phyloP scores from a whole-genome alignment of 2,113 vertebrate species.

The Pao palembangensis region DNA sequence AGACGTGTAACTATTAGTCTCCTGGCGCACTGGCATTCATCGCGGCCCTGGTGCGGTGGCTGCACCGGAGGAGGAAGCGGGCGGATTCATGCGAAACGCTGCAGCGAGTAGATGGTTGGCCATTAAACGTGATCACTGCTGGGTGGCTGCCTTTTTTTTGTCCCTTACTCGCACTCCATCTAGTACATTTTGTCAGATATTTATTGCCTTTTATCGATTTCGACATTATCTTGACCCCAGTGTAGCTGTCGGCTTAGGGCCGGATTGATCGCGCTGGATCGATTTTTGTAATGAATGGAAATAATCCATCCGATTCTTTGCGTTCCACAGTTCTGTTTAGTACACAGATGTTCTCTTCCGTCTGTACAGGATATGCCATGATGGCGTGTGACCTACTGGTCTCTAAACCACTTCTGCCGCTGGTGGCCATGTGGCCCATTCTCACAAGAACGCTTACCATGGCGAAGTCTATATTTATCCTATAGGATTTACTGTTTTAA shows the following conservation, averaged over 20 bases:
- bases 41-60: constrained; percentile 10
- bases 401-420: constrained; percentile 12
- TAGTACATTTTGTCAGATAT: not conserved
- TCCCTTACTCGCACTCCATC: constrained; percentile 8
- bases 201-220: not conserved
- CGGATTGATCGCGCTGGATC: not conserved
- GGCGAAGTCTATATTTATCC: too few relatives aligned
- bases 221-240: not conserved
- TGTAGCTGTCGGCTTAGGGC: too few relatives aligned
- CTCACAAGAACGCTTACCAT: too few relatives aligned
- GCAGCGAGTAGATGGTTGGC: constrained; percentile 5
- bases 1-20: not conserved
- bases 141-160: constrained; percentile 7
- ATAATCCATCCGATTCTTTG: not conserved
- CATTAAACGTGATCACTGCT: not conserved
- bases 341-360: not conserved
- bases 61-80: not conserved
- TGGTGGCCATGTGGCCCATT: constrained; percentile 11
- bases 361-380: not conserved
- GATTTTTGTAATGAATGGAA: constrained; percentile 9
- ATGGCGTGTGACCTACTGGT: constrained; percentile 25
- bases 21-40: constrained; percentile 31
- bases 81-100: constrained; percentile 15
- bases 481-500: too few relatives aligned
- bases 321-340: not conserved